Evolutionary conservation across 2,888 invertebrate genomes (phyloP), one percentile per base, ranked within the genome.

Genomic region (Oscheius onirici): DNA sequence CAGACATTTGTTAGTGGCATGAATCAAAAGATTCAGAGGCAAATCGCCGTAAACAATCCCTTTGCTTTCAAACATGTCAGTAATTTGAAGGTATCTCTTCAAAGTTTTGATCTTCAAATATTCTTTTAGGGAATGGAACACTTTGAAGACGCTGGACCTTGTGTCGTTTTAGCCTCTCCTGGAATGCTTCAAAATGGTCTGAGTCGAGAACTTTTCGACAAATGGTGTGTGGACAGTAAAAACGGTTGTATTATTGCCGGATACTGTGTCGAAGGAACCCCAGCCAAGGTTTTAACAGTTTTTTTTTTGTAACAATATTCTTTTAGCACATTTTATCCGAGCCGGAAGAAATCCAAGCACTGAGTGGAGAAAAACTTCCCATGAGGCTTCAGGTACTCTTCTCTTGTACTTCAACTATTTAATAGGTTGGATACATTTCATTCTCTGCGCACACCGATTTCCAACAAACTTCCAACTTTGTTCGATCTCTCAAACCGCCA

Each of bases 131-230:
- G 97, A 52, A 97, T 99, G 86, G 99, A 99, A 88, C 97, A 99
- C 89, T 99, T 99, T 90, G 97, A 99, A 85, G 99, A 99, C 89
- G 94, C 97, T 69, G 99, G 99, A 0, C 99, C 99, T 0, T 99
- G 97, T 87, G 97, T 99, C n/a, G 93, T 99, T 28, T 94, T 99
- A 93, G 99, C 99, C 1, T 95, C 95, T 0, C 99, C 99, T 0
- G 99, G 99, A 88, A 99, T 99, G 97, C 94, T 99, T 94, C 99
- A 99, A 90, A 96, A 94, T 84, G 99, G 99, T 0, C 90, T 99
- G 24, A 97, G 96, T 0, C 90, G 97, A 41, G 99, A 99, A 88
- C 91, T 99, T 55, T 99, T 99, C 90, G 99, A 99, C 90, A 93
- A 92, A 11, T 99, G 99, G 99, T 99, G 99, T 89, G 94, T 95